phyloP scores from a whole-genome alignment of 1,140 invertebrate species.

The Drosophila lacertosa region DNA sequence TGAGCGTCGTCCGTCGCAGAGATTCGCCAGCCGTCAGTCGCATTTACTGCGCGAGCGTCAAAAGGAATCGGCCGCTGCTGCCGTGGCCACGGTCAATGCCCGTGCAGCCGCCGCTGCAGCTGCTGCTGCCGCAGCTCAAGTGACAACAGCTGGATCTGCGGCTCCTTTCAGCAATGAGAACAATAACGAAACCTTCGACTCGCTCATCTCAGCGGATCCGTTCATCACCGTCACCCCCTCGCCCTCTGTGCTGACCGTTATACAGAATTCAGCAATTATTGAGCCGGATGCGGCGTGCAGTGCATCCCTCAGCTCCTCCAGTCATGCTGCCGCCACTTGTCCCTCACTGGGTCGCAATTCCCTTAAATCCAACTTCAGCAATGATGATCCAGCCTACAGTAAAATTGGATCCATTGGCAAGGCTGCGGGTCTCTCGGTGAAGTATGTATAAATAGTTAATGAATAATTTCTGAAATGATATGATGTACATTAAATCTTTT shows the following conservation, averaged over 20 bases:
- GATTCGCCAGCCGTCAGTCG: slow-evolving; percentile 95
- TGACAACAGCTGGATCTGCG: slow-evolving; percentile 25
- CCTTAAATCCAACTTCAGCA: slow-evolving; percentile 78
- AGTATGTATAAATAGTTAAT: slow-evolving; percentile 51
- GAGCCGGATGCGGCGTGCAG: slow-evolving; percentile 72
- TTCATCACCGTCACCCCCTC: slow-evolving; percentile 73
- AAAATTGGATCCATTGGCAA: slow-evolving; percentile 82
- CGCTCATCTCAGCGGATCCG: slow-evolving; percentile 66
- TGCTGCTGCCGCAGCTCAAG: slow-evolving; percentile 73
- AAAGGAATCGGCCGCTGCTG: slow-evolving; percentile 85
- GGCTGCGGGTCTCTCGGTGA: slow-evolving; percentile 76
- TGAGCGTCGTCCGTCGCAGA: slow-evolving; percentile 97
- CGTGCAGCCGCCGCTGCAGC: slow-evolving; percentile 68
- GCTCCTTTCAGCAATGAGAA: slow-evolving; percentile 63
- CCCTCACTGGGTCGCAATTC: slow-evolving; percentile 76
- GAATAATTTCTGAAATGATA: background rate
- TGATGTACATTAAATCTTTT: background rate
- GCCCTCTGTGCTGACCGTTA: slow-evolving; percentile 80
- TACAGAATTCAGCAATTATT: slow-evolving; percentile 79
- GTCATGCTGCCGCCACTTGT: slow-evolving; percentile 59
- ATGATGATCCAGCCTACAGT: slow-evolving; percentile 77
- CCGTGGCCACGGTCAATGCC: slow-evolving; percentile 71
- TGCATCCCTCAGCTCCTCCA: slow-evolving; percentile 71
- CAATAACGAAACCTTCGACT: slow-evolving; percentile 78
- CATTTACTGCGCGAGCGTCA: slow-evolving; percentile 92